These are phyloP conservation scores for Amphiura filiformis DNA, from an alignment of 35 echinoderm and acorn worm genomes.

Conservation along the genomic window DNA sequence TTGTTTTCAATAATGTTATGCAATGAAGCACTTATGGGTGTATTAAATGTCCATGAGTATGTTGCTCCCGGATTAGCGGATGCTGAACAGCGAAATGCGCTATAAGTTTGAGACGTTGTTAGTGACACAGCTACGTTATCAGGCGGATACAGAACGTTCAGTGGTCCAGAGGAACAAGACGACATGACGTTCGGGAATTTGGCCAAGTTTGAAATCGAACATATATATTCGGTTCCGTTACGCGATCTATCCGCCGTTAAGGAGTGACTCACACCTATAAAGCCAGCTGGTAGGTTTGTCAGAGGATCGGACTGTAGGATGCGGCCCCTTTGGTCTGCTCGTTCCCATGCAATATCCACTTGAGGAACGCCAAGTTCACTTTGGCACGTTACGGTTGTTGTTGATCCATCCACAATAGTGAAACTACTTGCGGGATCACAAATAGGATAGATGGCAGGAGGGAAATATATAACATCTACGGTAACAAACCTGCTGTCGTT, in stretches of 20 bases:
- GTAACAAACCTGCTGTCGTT: background rate
- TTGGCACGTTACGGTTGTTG: background rate
- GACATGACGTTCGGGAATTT: background rate
- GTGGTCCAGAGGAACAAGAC: background rate
- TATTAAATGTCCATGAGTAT: conserved; percentile 28
- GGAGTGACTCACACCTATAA: background rate
- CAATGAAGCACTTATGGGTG: background rate
- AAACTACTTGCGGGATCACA: background rate
- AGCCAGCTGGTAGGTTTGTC: too few species aligned
- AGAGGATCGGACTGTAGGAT: background rate
- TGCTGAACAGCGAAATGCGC: background rate
- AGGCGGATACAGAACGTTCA: conserved; percentile 14
- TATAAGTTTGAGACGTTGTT: background rate
- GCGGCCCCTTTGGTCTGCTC: background rate
- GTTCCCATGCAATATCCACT: background rate
- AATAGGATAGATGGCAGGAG: background rate
- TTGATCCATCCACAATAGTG: background rate
- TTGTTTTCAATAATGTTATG: background rate
- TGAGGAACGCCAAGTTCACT: background rate
- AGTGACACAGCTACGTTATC: background rate
- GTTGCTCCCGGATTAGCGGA: background rate
- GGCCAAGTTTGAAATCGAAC: background rate
- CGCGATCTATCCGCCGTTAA: background rate
- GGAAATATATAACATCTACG: background rate
- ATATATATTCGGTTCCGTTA: background rate